Percentiles rank a stretch among this genome's conserved stretches.
Evolutionary conservation across 1,140 invertebrate genomes (phyloP).

Genomic region (Oncopeltus fasciatus): DNA sequence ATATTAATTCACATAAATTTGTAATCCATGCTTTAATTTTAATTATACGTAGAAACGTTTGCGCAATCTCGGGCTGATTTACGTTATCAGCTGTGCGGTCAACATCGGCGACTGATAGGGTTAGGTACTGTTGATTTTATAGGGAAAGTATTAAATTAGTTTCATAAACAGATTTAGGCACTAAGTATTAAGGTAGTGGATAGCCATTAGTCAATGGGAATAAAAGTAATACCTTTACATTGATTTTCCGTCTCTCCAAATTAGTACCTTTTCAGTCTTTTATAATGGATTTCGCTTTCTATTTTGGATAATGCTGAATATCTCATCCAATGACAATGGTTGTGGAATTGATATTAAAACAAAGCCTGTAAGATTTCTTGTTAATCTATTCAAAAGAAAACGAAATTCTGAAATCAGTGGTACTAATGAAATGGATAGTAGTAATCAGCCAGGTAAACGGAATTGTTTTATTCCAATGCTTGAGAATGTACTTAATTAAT

Average conservation of each 20-base stretch:
- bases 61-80: too few species aligned
- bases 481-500: not conserved
- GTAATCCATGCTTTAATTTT: too few species aligned
- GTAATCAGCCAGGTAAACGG: conserved; percentile 10
- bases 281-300: not conserved
- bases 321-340: conserved; percentile 10
- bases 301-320: conserved; percentile 17
- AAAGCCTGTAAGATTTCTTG: conserved; percentile 16
- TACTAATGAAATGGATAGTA: conserved; percentile 12
- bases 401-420: not conserved
- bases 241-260: too few species aligned
- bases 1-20: too few species aligned
- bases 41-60: too few species aligned
- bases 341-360: conserved; percentile 13
- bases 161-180: too few species aligned
- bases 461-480: not conserved
- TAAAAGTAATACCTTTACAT: too few species aligned
- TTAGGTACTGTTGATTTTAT: too few species aligned
- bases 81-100: not conserved
- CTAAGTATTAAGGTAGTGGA: too few species aligned
- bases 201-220: too few species aligned
- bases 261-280: too few species aligned
- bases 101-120: not conserved
- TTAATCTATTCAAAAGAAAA: conserved; percentile 17
- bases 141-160: too few species aligned